Conservation (phyloP, 2,113 vertebrate genomes). For the Nannobrachium achirus region DNA sequence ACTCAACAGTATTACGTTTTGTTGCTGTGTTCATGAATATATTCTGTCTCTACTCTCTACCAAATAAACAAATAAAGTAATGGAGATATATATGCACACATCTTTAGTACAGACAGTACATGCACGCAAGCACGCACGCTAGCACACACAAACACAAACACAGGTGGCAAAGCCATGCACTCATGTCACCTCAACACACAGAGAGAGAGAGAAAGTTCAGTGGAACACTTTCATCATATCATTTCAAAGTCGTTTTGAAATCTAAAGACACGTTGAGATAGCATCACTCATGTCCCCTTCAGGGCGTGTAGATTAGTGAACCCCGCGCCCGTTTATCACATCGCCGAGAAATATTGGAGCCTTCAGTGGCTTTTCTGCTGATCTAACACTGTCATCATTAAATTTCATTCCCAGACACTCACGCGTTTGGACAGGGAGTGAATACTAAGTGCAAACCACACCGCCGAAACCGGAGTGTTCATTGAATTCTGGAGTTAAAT, state of each 20-base stretch:
- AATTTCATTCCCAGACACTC: slow-evolving; percentile 65
- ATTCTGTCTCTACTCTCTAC: too few species aligned
- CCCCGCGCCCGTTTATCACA: slow-evolving; percentile 71
- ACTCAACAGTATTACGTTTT: too few species aligned
- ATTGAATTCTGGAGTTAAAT: too few species aligned
- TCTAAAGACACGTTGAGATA: slow-evolving; percentile 40
- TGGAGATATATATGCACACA: too few species aligned
- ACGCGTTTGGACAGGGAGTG: slow-evolving; percentile 54
- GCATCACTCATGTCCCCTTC: slow-evolving; percentile 69
- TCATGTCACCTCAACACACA: background rate
- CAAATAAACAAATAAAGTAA: too few species aligned
- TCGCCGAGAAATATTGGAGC: slow-evolving; percentile 69
- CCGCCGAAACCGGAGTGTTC: too few species aligned
- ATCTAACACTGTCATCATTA: slow-evolving; percentile 74
- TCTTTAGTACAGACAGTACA: too few species aligned
- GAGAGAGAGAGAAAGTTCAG: slow-evolving; percentile 10
- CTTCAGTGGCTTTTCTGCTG: slow-evolving; percentile 67
- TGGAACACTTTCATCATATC: slow-evolving; percentile 35
- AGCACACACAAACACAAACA: background rate
- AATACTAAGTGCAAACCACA: slow-evolving; percentile 52
- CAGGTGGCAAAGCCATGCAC: background rate
- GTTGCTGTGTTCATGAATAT: too few species aligned
- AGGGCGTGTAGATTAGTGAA: slow-evolving; percentile 66
- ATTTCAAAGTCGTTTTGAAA: slow-evolving; percentile 50
- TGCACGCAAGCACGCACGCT: background rate